Conservation (phyloP, 30 jellyfish, hydroid and myxozoan species). For the Aurelia sp. region DNA sequence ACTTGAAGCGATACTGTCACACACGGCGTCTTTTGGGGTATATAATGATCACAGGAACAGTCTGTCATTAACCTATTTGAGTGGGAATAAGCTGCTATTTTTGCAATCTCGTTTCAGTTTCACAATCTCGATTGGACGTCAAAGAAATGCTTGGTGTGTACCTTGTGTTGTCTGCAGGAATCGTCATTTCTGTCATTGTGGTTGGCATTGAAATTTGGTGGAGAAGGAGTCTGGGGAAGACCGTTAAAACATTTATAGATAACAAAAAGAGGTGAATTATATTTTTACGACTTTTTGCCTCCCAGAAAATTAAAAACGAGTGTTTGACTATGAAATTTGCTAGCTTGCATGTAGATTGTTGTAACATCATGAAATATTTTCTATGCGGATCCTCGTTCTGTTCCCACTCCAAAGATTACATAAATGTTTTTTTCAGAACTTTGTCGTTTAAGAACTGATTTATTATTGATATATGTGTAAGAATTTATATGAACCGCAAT, state of each 20-base stretch:
- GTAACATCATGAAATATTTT: no score
- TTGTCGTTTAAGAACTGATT: no score
- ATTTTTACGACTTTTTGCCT: no score
- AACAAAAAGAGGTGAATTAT: slow-evolving; percentile 4
- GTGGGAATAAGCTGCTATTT: neutral
- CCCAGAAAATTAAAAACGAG: no score
- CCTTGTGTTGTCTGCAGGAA: slow-evolving; percentile 41
- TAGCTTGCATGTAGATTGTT: no score
- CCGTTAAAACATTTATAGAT: slow-evolving; percentile 9
- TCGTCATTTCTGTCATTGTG: slow-evolving; percentile 37
- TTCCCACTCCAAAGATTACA: no score
- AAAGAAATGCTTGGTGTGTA: slow-evolving; percentile 68
- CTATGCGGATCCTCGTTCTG: no score
- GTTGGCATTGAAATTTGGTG: slow-evolving; percentile 67
- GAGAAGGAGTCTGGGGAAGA: slow-evolving; percentile 56
- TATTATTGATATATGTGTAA: no score
- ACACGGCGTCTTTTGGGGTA: slow-evolving; percentile 64
- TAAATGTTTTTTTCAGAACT: no score
- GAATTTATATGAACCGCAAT: no score
- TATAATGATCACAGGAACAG: slow-evolving; percentile 44
- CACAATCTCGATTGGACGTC: slow-evolving; percentile 67
- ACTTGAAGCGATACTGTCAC: neutral
- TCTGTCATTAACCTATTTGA: slow-evolving; percentile 40
- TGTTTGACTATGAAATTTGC: no score
- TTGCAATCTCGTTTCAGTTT: slow-evolving; percentile 22